Base-by-base conservation (phyloP, 2,113 vertebrate genomes). In the Hoplias malabaricus region DNA sequence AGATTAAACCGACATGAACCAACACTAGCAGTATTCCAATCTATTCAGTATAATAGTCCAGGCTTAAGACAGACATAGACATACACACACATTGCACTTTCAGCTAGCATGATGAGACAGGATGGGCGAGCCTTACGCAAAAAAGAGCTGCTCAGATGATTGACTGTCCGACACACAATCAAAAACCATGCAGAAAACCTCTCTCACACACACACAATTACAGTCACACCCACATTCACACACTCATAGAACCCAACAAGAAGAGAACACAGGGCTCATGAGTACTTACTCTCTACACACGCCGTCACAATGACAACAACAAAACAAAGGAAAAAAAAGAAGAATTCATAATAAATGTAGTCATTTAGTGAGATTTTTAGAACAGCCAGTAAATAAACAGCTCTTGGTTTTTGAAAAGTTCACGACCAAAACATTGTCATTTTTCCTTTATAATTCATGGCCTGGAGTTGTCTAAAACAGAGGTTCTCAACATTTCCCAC, bases 241-340 rank as follows among this genome's bases (percentile, higher is more conserved):
- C n/a, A 59, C 80, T 81, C 88, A 75, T 34, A 81, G 80, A 82
- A 83, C 86, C 75, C 81, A 70, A 80, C 89, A 86, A 87, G 69
- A 87, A 84, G 83, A 70, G 84, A 79, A 62, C 80, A 87, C 84
- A 54, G 16, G 85, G 74, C 76, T 77, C 84, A 87, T 73, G 48
- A 77, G 88, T 92, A 94, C 92, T 93, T 93, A 93, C 91, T 92
- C 89, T 90, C 92, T 94, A 92, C 89, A 87, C 86, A 61, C 84
- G 81, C 78, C 91, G 89, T 91, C 90, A 91, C 89, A 90, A 90
- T 88, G 86, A 87, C 86, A 87, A 88, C 80, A 87, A 83, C 84
- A 83, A 86, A 78, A 83, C 82, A 29, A 29, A 85, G 87, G 82
- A 85, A 83, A 86, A 82, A 78, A 84, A 83, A 86, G 81, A 83